Evolutionary conservation across 2,888 invertebrate species (phyloP), one percentile per base, ranked within the genome.

Genomic region (Corbicula japonica): DNA sequence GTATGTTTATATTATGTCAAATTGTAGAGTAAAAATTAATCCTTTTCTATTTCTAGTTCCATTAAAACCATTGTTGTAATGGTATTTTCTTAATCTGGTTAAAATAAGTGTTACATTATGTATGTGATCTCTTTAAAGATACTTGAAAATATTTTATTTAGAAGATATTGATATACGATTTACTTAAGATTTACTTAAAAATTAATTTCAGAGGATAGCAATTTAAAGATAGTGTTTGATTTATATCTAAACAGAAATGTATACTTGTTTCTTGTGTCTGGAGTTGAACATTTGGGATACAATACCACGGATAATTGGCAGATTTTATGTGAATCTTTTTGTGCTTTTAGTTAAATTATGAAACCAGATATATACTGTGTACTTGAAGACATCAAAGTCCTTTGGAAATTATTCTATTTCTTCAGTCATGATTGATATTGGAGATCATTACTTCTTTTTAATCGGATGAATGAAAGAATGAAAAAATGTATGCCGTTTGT

Each of bases 391-490:
- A 21, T 30, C 32, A 8, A 0, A 26, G 28, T 41, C 60, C 34
- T 50, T 66, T 61, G 60, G 48, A 73, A 65, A 65, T 58, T 52
- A 38, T 58, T 58, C 60, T 73, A 56, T 32, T 41, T 68, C 10
- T 15, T 18, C 18, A 35, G 60, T 61, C 21, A 15, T 28, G 41
- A 70, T 70, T 70, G 70, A 70, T 61, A 52, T 61, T 30, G 15
- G 28, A 26, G 66, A 54, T 34, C 56, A 73, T 69, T 61, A 77
- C 58, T 35, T 63, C 50, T 58, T 65, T 73, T 73, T 32, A 63
- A 56, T 61, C 44, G 46, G 52, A 63, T 73, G 73, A 77, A 77
- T 68, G 10, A 56, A 30, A 12, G 60, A 52, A 54, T 30, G 58
- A 73, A 68, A 72, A 38, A 52, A 28, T 62, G 54, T n/a, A n/a